Base-by-base conservation (phyloP, 2,888 invertebrate genomes). In the Caenorhabditis macrosperma region DNA sequence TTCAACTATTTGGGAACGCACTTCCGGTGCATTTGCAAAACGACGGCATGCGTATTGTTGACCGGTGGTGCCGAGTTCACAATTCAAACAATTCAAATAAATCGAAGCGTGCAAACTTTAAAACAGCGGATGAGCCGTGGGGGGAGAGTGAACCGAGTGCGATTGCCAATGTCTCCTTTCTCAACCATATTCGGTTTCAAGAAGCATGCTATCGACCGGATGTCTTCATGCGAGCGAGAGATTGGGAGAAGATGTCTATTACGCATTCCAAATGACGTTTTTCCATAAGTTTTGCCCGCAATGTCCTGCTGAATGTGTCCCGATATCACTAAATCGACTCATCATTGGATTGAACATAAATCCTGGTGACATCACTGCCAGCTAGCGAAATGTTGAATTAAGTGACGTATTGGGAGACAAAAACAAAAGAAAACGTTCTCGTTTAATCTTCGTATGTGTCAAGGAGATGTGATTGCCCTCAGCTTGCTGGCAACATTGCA, bases 141-240 rank as follows among this genome's bases (percentile, higher is more conserved):
- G 3, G 35, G 30, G 60, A 28, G 46, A 67, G 44, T 26, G 4
- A 66, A 59, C 63, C 33, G 38, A 59, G 48, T 54, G 35, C 38
- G 48, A 63, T 63, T 63, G 57, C 41, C 46, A 69, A 63, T 68
- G 63, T 50, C 68, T 64, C 33, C 35, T 77, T 77, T 77, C 77
- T 69, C 77, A 77, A 77, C 63, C 68, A 77, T 77, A 77, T 77
- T 77, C 59, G 69, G 46, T 77, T 77, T 77, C 77, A 76, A 68
- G 48, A 52, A 63, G 63, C 67, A 55, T 54, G 66, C 66, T 52
- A 66, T 71, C 30, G 54, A 46, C 46, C 72, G 48, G 57, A 72
- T 72, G 72, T 57, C 44, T 44, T 44, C 72, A 52, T 71, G 71
- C 22, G 71, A 72, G 71, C 38, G 74, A 41, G 59, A 72, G 64